Conservation (phyloP, 2,113 vertebrate species). For the Marmota monax region DNA sequence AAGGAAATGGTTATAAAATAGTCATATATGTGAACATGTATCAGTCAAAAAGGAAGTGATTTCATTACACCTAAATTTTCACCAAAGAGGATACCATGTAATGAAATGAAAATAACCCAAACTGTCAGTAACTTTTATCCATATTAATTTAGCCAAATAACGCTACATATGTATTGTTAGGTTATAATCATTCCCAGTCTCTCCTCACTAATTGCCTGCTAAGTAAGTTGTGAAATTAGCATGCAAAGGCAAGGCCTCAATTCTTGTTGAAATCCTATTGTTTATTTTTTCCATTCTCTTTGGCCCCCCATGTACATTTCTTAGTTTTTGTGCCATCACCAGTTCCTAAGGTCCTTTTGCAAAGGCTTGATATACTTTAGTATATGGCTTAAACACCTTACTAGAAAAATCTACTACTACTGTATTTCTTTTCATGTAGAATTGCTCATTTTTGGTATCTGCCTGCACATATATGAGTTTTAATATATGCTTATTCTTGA, state of each 20-base stretch:
- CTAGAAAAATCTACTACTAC: background rate
- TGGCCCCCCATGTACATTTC: background rate
- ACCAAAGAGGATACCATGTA: background rate
- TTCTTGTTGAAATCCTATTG: background rate
- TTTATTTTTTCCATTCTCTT: background rate
- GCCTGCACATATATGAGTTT: background rate
- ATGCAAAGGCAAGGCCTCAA: background rate
- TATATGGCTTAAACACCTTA: background rate
- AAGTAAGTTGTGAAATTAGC: background rate
- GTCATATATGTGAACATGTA: constrained; percentile 7
- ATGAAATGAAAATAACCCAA: background rate
- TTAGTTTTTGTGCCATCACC: background rate
- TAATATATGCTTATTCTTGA: background rate
- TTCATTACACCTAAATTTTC: constrained; percentile 40
- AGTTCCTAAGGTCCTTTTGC: background rate
- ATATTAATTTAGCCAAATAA: constrained; percentile 23
- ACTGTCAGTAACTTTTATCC: constrained; percentile 10
- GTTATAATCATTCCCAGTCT: background rate
- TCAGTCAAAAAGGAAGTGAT: constrained; percentile 47
- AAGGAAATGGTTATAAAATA: constrained; percentile 2
- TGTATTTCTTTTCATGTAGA: background rate
- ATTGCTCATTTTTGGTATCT: background rate
- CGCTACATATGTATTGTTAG: background rate
- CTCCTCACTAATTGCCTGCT: background rate
- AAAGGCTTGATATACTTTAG: constrained; percentile 19